Conservation (phyloP, 1,140 invertebrate species). For the Macrobrachium rosenbergii region DNA sequence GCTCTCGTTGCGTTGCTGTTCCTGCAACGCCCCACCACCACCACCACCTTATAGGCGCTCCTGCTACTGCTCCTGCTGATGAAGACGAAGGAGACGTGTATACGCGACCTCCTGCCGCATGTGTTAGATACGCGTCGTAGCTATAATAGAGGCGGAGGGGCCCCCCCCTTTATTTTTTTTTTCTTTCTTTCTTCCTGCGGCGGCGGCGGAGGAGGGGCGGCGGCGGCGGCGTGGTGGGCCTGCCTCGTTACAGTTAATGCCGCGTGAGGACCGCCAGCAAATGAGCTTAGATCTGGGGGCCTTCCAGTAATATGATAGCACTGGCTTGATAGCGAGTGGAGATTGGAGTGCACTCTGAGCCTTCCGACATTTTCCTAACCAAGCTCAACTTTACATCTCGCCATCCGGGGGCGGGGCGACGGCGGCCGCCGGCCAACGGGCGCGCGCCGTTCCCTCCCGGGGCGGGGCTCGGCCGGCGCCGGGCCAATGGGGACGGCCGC, state of each 20-base stretch:
- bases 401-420: conserved; percentile 55
- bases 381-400: conserved; percentile 65
- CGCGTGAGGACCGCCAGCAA: conserved; percentile 49
- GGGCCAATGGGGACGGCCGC: conserved; percentile 46
- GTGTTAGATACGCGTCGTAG: neutral
- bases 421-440: conserved; percentile 40
- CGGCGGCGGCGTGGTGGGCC: neutral
- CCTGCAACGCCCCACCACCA: too few relatives aligned
- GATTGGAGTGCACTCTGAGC: conserved; percentile 64
- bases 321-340: conserved; percentile 64
- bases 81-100: too few relatives aligned
- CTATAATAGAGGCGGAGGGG: too few relatives aligned
- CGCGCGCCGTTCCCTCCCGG: conserved; percentile 31
- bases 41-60: too few relatives aligned
- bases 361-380: conserved; percentile 66
- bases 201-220: too few relatives aligned
- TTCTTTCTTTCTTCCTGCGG: too few relatives aligned
- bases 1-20: too few relatives aligned
- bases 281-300: conserved; percentile 64
- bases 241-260: conserved; percentile 60
- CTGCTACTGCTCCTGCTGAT: conserved; percentile 27
- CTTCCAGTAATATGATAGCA: conserved; percentile 66
- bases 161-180: conserved; percentile 33
- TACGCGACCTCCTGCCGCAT: conserved; percentile 41
- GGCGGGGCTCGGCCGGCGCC: conserved; percentile 38